Evolutionary conservation across 2,797 vertebrate genomes (phyloP).

Genomic region (Macropodus opercularis): DNA sequence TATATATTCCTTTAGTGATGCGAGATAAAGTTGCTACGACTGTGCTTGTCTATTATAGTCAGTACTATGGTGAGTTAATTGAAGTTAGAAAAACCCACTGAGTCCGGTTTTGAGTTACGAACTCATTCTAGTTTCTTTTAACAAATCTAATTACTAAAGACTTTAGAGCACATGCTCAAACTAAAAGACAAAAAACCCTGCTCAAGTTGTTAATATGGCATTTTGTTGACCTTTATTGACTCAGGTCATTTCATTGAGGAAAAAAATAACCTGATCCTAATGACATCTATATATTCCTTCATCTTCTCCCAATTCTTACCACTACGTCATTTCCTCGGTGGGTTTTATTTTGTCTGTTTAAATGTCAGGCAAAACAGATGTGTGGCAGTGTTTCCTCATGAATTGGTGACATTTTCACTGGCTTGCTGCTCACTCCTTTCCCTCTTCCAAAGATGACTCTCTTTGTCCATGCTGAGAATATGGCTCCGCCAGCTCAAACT

Average conservation of each 20-base stretch:
- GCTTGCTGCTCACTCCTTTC: slow-evolving; percentile 42
- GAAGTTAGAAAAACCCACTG: slow-evolving; percentile 39
- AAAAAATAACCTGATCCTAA: slow-evolving; percentile 58
- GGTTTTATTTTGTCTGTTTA: slow-evolving; percentile 36
- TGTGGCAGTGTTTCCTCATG: slow-evolving; percentile 74
- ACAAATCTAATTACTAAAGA: slow-evolving; percentile 19
- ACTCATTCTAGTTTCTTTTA: slow-evolving; percentile 1
- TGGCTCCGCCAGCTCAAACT: slow-evolving; percentile 82
- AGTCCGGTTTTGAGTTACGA: slow-evolving; percentile 26
- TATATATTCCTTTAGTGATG: slow-evolving; percentile 33
- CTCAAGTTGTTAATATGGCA: slow-evolving; percentile 49
- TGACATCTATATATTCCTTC: slow-evolving; percentile 54
- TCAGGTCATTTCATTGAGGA: slow-evolving; percentile 26
- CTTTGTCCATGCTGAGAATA: slow-evolving; percentile 38
- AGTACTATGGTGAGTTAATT: slow-evolving; percentile 30
- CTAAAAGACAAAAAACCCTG: slow-evolving; percentile 38
- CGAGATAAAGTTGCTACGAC: slow-evolving; percentile 52
- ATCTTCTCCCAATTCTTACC: slow-evolving; percentile 20
- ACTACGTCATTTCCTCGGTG: slow-evolving; percentile 48
- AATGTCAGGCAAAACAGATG: slow-evolving; percentile 54
- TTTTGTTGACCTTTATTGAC: slow-evolving; percentile 52
- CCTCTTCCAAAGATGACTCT: slow-evolving; percentile 34
- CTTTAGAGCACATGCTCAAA: slow-evolving; percentile 26
- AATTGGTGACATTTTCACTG: slow-evolving; percentile 60
- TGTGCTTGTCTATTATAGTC: slow-evolving; percentile 65